Evolutionary conservation across 2,113 vertebrate genomes (phyloP).

Genomic region (Peromyscus californicus): DNA sequence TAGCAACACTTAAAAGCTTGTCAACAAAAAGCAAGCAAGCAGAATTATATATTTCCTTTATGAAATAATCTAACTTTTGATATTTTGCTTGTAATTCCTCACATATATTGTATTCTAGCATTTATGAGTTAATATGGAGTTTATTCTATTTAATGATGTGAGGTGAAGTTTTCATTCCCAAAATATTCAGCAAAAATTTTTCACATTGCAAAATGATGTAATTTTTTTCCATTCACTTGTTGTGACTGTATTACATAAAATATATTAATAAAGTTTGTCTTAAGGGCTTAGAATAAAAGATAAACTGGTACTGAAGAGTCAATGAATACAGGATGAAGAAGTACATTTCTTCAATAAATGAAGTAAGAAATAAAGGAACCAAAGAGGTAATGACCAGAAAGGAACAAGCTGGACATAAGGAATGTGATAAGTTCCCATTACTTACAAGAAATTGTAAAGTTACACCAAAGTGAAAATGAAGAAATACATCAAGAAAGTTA

Average conservation of each 20-base stretch:
- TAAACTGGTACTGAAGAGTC: conserved; percentile 11
- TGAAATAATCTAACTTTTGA: neutral
- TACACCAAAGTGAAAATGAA: conserved; percentile 30
- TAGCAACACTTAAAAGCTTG: neutral
- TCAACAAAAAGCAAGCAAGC: neutral
- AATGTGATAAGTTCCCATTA: neutral
- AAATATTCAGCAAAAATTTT: conserved; percentile 52
- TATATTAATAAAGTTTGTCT: neutral
- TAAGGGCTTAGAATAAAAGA: neutral
- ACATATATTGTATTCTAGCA: conserved; percentile 9
- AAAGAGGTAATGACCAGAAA: neutral
- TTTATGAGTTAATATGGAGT: conserved; percentile 1
- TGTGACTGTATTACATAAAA: neutral
- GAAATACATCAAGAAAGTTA: conserved; percentile 24
- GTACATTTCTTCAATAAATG: neutral
- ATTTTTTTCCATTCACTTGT: conserved; percentile 16
- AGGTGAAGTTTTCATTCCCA: neutral
- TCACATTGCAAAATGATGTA: conserved; percentile 45
- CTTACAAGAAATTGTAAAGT: neutral
- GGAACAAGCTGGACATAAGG: neutral
- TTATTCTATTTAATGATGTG: neutral
- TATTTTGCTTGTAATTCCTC: neutral
- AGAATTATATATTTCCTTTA: neutral
- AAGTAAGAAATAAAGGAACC: conserved; percentile 11
- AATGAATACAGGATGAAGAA: conserved; percentile 22